Base-by-base conservation (phyloP, 2,797 vertebrate genomes). In the Glossophaga mutica region DNA sequence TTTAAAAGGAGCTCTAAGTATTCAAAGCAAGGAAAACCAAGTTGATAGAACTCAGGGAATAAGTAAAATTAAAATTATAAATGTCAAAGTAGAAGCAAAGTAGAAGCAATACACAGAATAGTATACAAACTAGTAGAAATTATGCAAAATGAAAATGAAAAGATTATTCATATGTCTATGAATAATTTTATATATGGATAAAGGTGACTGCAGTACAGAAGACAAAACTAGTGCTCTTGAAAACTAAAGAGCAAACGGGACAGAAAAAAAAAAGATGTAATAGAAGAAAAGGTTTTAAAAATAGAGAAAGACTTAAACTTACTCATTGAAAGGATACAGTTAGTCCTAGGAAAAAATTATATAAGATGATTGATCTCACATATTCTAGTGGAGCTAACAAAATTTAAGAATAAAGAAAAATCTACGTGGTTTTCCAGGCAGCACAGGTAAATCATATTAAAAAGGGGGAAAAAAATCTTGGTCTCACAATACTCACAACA, bases 221-320 rank as follows among this genome's bases (percentile, higher is more conserved):
- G 21, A 68, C 34, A 94, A n/a, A 94, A 83, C 34, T 68, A 76
- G 44, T 34, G 12, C 15, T 91, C 21, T 79, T 77, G 11, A 87
- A 83, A 32, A 39, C 24, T 90, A 44, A 26, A 87, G 57, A 89
- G 2, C 15, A 71, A 86, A 57, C 16, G 6, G 16, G 68, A 29
- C 9, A 94, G 65, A 84, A 68, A 65, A 81, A 85, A 62, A 44
- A 65, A 55, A 82, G 55, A 96, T 32, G 10, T 74, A 59, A 70
- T 29, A 87, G 57, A 97, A 97, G 59, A 85, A 96, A 94, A 46
- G 2, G 7, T 91, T 65, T 87, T 55, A 32, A 59, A 90, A 89
- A 71, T 37, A 37, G n/a, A 74, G 6, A 88, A 79, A 1, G 4
- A 71, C 10, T 52, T 78, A 70, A 34, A 70, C 85, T 37, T 84